These are phyloP conservation scores for Scylla paramamosain DNA, from an alignment of 1,140 invertebrate species.

Conservation along the genomic window DNA sequence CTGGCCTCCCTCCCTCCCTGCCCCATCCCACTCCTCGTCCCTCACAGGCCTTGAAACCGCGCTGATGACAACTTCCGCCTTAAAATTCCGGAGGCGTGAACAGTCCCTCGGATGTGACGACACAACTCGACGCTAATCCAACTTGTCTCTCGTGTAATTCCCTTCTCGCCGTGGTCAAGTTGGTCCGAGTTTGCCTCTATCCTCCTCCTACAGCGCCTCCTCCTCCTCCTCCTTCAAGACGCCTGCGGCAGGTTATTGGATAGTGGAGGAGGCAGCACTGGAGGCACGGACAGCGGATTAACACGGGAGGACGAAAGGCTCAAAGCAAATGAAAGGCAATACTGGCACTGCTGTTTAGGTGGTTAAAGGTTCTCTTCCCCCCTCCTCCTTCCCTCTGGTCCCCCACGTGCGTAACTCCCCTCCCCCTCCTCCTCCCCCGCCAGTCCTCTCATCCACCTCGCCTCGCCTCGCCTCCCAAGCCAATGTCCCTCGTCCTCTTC, in stretches of 20 bases:
- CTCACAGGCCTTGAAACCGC: background rate
- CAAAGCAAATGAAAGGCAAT: background rate
- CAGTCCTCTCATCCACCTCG: background rate
- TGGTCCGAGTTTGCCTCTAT: background rate
- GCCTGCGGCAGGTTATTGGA: background rate
- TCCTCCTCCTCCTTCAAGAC: background rate
- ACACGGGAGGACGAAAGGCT: background rate
- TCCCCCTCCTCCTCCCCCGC: background rate
- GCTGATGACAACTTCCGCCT: background rate
- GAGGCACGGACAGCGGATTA: background rate
- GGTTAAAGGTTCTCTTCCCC: background rate
- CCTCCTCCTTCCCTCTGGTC: background rate
- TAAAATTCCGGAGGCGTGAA: background rate
- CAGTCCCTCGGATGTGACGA: background rate
- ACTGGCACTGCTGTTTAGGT: background rate
- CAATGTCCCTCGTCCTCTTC: background rate
- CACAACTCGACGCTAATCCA: slow-evolving; percentile 20
- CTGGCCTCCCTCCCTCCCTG: background rate
- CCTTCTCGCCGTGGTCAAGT: background rate
- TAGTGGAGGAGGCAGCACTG: background rate
- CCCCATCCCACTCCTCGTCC: background rate
- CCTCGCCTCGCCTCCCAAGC: background rate
- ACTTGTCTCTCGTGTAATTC: background rate
- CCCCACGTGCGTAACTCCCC: background rate
- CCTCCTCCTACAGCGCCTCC: background rate